Conservation (phyloP, 2,888 invertebrate species). For the Leptothorax acervorum region DNA sequence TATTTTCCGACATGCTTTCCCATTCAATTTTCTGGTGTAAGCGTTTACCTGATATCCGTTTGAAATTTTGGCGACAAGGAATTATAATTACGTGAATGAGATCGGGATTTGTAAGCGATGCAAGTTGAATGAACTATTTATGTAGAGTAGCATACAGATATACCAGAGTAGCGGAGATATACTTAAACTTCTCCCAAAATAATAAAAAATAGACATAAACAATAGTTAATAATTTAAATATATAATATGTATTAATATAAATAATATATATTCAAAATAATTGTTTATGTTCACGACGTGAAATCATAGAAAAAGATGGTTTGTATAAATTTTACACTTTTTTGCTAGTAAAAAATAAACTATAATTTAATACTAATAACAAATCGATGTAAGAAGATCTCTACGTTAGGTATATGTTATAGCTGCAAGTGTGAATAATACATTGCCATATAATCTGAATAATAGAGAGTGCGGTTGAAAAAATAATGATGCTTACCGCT, state of each 20-base stretch:
- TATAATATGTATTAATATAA: neutral
- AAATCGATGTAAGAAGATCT: neutral
- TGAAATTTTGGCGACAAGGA: neutral
- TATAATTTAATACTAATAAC: neutral
- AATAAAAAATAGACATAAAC: neutral
- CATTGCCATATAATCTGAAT: neutral
- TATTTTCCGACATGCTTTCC: neutral
- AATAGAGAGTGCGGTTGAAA: conserved; percentile 15
- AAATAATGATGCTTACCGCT: conserved; percentile 3
- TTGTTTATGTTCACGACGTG: neutral
- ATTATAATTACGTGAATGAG: neutral
- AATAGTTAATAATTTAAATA: neutral
- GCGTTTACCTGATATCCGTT: neutral
- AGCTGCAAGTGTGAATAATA: neutral
- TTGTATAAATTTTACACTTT: neutral
- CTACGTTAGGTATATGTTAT: neutral
- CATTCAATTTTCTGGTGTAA: conserved; percentile 15
- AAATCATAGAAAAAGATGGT: neutral
- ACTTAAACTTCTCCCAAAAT: neutral
- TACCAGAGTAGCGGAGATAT: neutral
- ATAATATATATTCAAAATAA: neutral
- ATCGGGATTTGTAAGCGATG: conserved; percentile 2
- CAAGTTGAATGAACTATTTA: neutral
- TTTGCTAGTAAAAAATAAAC: neutral
- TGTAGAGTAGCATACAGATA: neutral